A percentile compares a stretch with the other conserved stretches of the same genome.
phyloP scores from a whole-genome alignment of 2,797 vertebrate genomes.

The Phataginus tetradactyla region DNA sequence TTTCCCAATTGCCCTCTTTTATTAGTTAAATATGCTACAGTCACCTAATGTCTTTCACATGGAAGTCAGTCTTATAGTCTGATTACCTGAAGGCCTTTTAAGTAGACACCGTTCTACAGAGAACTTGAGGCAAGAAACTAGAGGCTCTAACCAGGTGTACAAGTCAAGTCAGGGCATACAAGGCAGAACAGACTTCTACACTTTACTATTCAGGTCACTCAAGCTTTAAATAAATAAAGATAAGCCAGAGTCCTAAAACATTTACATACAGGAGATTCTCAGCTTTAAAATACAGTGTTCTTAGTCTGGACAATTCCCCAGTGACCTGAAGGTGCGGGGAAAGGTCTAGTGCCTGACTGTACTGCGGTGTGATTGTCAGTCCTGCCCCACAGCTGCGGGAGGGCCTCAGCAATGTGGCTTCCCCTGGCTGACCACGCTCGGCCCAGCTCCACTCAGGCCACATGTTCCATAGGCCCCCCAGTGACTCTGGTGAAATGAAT shows the following conservation, averaged over 20 bases:
- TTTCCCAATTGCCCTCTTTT: not conserved
- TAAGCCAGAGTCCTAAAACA: not conserved
- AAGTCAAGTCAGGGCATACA: not conserved
- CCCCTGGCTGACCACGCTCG: not conserved
- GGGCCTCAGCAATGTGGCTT: rapidly evolving
- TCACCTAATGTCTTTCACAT: not conserved
- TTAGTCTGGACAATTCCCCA: too few species aligned
- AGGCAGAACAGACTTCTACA: not conserved
- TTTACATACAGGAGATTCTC: too few species aligned
- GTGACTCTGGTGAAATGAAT: not conserved
- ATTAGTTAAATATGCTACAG: not conserved
- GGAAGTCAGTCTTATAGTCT: not conserved
- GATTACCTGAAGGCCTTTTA: not conserved
- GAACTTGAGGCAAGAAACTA: not conserved
- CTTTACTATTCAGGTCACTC: not conserved
- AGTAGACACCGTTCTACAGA: not conserved
- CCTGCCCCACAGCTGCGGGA: rapidly evolving
- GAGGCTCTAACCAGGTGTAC: not conserved
- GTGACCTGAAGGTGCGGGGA: not conserved
- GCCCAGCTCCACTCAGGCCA: not conserved
- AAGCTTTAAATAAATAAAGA: not conserved
- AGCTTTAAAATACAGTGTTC: not conserved
- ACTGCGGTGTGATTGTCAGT: rapidly evolving
- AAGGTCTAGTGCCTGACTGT: not conserved
- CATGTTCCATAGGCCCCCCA: not conserved